Conservation (phyloP, 2,113 vertebrate species). For the Acrocephalus arundinaceus region DNA sequence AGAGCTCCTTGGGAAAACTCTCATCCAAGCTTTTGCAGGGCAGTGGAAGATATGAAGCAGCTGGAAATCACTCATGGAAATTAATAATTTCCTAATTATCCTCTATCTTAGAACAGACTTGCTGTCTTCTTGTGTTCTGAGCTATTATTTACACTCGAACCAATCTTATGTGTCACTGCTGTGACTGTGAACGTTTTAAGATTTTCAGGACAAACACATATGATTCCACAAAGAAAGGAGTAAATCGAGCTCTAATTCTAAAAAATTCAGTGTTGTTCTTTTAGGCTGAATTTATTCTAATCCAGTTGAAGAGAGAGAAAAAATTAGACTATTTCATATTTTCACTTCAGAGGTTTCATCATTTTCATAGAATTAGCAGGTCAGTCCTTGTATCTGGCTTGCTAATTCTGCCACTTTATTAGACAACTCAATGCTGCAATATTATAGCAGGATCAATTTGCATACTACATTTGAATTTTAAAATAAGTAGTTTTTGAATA, state of each 20-base stretch:
- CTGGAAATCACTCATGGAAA: neutral
- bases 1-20: neutral
- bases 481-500: neutral
- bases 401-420: neutral
- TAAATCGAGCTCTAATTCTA: neutral
- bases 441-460: neutral
- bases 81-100: neutral
- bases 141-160: neutral
- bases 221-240: neutral
- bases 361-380: neutral
- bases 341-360: neutral
- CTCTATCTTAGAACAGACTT: neutral
- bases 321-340: neutral
- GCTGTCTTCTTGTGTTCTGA: neutral
- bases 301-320: neutral
- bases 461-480: neutral
- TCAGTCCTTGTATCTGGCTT: neutral
- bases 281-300: neutral
- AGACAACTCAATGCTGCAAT: neutral
- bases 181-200: neutral
- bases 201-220: neutral
- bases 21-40: neutral
- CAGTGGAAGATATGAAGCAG: neutral
- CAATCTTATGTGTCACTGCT: fast-evolving
- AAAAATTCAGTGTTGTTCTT: neutral